These are phyloP conservation scores for Macquaria australasica DNA, from an alignment of 2,113 vertebrate species.

Conservation along the genomic window DNA sequence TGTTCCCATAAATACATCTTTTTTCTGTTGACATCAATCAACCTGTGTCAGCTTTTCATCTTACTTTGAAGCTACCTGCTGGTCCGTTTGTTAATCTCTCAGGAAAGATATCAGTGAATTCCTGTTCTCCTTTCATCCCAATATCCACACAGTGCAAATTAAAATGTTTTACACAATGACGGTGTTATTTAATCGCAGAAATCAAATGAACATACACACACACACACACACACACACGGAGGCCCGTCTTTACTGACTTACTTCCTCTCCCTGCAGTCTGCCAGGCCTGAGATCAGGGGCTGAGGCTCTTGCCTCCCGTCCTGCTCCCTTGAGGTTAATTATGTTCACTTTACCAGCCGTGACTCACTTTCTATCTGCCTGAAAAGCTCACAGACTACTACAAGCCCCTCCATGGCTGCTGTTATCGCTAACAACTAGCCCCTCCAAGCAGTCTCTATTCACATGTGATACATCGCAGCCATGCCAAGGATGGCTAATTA, in stretches of 20 bases:
- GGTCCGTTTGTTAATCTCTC: neutral
- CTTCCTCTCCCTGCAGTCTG: constrained; percentile 52
- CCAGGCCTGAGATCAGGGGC: constrained; percentile 64
- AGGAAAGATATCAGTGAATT: neutral
- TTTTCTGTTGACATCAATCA: neutral
- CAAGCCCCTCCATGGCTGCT: constrained; percentile 52
- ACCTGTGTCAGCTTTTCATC: constrained; percentile 13
- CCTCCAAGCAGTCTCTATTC: constrained; percentile 61
- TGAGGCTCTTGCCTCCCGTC: constrained; percentile 63
- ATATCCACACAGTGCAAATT: neutral
- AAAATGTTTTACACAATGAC: neutral
- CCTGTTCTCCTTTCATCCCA: neutral
- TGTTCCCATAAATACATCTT: neutral
- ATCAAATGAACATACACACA: neutral
- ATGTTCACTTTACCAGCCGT: constrained; percentile 80
- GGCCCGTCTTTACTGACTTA: constrained; percentile 24
- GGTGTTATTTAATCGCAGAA: neutral
- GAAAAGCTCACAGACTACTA: constrained; percentile 53
- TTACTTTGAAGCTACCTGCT: neutral
- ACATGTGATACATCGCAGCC: constrained; percentile 66
- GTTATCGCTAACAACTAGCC: constrained; percentile 71
- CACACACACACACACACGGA: neutral
- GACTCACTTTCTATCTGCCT: constrained; percentile 68
- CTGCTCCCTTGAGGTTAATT: constrained; percentile 84
- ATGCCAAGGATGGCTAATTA: constrained; percentile 78